Conservation (phyloP, 2,888 invertebrate species). For the Ochropleura leucogaster region DNA sequence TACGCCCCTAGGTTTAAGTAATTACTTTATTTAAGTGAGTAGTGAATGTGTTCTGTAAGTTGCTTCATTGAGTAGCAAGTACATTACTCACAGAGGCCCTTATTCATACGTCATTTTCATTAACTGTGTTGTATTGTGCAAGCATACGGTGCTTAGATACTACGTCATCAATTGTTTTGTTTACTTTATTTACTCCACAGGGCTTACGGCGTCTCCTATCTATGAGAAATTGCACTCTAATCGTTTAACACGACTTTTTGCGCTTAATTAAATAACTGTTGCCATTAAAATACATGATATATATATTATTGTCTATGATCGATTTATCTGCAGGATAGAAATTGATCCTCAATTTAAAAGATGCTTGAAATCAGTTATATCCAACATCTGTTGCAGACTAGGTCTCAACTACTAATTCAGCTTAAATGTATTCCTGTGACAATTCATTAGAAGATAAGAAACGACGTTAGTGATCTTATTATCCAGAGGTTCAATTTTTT, state of each 20-base stretch:
- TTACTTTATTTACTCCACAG: slow-evolving; percentile 44
- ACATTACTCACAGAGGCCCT: slow-evolving; percentile 32
- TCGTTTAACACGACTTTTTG: neutral
- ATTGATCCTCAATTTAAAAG: neutral
- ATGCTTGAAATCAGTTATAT: neutral
- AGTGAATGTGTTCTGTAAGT: slow-evolving; percentile 55
- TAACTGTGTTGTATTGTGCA: slow-evolving; percentile 38
- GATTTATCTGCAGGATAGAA: neutral
- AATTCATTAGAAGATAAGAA: no score
- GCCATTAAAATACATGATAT: neutral
- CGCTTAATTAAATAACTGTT: neutral
- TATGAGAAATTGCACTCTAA: slow-evolving; percentile 27
- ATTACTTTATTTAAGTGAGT: slow-evolving; percentile 26
- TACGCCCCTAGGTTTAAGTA: neutral
- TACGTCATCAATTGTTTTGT: slow-evolving; percentile 46
- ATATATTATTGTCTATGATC: neutral
- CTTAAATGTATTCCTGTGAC: neutral
- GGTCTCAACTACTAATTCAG: neutral
- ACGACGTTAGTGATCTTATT: no score
- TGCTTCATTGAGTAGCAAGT: slow-evolving; percentile 9
- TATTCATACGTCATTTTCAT: slow-evolving; percentile 41
- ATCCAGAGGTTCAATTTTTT: no score
- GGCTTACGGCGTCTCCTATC: slow-evolving; percentile 24
- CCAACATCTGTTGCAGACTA: neutral
- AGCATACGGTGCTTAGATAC: slow-evolving; percentile 5